phyloP scores from a whole-genome alignment of 2,797 vertebrate genomes.

The Anabacerthia variegaticeps region DNA sequence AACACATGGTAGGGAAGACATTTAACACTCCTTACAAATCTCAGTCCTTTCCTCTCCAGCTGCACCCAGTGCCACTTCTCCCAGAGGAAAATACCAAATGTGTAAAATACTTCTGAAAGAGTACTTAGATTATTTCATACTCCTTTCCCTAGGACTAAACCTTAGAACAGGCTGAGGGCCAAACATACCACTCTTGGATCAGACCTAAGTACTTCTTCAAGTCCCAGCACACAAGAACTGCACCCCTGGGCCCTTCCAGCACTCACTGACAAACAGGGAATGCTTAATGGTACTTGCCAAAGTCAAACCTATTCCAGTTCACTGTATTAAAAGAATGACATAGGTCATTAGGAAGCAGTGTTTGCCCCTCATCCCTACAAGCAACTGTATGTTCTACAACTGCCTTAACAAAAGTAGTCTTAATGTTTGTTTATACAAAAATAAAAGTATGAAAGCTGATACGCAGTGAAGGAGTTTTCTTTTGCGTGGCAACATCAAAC shows the following conservation, averaged over 20 bases:
- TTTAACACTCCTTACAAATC: neutral
- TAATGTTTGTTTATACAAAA: slow-evolving; percentile 48
- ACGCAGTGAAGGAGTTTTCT: neutral
- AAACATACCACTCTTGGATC: neutral
- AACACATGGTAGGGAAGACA: neutral
- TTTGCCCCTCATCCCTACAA: neutral
- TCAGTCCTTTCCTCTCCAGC: neutral
- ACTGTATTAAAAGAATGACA: neutral
- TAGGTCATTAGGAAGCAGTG: neutral
- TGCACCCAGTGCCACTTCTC: neutral
- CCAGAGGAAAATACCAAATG: neutral
- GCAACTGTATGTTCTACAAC: slow-evolving; percentile 34
- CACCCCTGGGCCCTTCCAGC: neutral
- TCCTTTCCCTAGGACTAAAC: neutral
- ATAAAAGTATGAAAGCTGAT: slow-evolving; percentile 21
- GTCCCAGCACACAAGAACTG: neutral
- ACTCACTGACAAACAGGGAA: neutral
- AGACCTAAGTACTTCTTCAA: neutral
- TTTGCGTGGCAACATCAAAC: neutral
- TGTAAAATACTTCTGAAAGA: neutral
- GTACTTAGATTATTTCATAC: neutral
- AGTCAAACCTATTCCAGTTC: neutral
- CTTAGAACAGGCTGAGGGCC: neutral
- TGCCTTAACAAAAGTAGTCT: slow-evolving; percentile 49
- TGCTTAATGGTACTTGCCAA: neutral